Conservation (phyloP, 2,888 invertebrate genomes). For the Perdita meconis region DNA sequence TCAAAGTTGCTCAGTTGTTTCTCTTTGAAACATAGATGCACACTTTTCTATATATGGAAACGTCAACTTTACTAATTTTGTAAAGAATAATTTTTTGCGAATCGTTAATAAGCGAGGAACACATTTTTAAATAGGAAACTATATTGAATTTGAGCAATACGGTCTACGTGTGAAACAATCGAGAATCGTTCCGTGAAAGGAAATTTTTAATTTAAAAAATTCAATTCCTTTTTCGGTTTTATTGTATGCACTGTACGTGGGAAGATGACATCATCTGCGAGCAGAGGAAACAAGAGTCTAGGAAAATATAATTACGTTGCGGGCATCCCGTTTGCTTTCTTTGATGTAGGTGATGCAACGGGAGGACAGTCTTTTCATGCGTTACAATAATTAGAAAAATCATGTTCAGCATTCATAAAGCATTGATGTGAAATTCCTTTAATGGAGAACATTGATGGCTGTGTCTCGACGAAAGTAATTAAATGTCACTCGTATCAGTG, state of each 20-base stretch:
- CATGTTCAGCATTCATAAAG: background rate
- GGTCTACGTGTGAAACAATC: too few relatives aligned
- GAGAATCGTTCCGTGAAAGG: background rate
- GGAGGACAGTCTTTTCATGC: background rate
- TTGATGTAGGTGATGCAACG: conserved; percentile 4
- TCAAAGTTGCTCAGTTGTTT: too few relatives aligned
- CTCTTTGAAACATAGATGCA: too few relatives aligned
- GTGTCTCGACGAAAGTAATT: too few relatives aligned
- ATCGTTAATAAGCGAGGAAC: too few relatives aligned
- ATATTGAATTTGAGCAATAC: too few relatives aligned
- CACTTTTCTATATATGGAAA: too few relatives aligned
- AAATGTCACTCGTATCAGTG: background rate
- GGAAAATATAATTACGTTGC: conserved; percentile 35
- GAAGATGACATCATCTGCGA: background rate
- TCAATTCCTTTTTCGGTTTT: background rate
- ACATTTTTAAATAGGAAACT: too few relatives aligned
- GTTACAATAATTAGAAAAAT: conserved; percentile 3
- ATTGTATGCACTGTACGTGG: background rate
- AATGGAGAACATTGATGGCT: background rate
- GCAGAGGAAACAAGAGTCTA: conserved; percentile 12
- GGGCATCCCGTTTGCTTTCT: conserved; percentile 25
- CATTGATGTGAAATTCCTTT: background rate
- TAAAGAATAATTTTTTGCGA: too few relatives aligned
- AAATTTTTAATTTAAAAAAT: background rate
- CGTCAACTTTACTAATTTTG: too few relatives aligned